A percentile compares a stretch with the other conserved stretches of the same genome.
Evolutionary conservation across 2,113 vertebrate species (phyloP).

Genomic region (Rhea pennata): DNA sequence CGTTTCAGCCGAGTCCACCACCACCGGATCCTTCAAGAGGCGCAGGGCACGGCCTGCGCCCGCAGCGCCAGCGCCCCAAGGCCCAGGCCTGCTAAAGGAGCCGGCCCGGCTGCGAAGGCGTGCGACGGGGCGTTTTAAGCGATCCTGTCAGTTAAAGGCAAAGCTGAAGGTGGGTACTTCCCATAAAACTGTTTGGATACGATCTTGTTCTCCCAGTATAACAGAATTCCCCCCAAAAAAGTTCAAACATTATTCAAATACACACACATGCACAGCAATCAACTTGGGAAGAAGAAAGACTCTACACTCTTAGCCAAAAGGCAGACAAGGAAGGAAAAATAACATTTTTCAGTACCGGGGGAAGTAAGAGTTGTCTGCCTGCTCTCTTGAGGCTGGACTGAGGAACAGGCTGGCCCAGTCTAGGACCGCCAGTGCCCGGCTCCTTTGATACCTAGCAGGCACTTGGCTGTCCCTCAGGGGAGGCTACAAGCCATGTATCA

Average conservation of each 20-base stretch:
- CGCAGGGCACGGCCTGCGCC: background rate
- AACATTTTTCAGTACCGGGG: background rate
- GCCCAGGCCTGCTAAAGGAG: background rate
- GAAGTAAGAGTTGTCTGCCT: background rate
- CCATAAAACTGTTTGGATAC: background rate
- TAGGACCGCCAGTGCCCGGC: background rate
- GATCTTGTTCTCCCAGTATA: background rate
- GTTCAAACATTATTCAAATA: conserved; percentile 1
- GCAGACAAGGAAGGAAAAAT: background rate
- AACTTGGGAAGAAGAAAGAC: too few relatives aligned
- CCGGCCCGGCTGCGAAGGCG: background rate
- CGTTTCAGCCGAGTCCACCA: rapidly evolving
- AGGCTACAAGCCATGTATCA: background rate
- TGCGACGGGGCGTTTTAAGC: background rate
- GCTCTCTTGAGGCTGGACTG: background rate
- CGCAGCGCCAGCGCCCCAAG: background rate
- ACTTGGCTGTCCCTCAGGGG: background rate
- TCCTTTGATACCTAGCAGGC: background rate
- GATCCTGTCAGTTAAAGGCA: background rate
- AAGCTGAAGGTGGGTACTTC: background rate
- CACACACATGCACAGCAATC: too few relatives aligned
- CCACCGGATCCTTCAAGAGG: background rate
- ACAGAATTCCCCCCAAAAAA: background rate
- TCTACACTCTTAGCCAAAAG: background rate
- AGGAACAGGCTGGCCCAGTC: background rate